Conservation (phyloP, 2,113 vertebrate genomes). For the rabbit (Oryctolagus cuniculus) region mOryCun1.1 NC_091432.1:152277001-152277500, state of each 20-base stretch:
- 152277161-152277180: neutral
- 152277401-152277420: neutral
- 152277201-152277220: neutral
- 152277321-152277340: constrained; percentile 3
- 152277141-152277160: neutral
- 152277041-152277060: neutral
- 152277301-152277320: neutral
- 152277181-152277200: neutral
- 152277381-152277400: neutral
- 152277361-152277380: neutral
- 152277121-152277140: neutral
- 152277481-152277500: neutral
- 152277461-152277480: neutral
- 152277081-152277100: neutral
- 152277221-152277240: neutral
- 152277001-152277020: neutral
- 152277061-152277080: neutral
- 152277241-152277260: neutral
- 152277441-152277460: constrained; percentile 47
- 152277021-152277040: constrained; percentile 14
- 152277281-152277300: neutral
- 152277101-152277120: constrained; percentile 36
- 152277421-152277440: neutral
- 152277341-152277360: neutral
- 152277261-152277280: neutral